Evolutionary conservation across 92 coral and sea anemone species (phyloP).

Genomic region (Galaxea fascicularis): DNA sequence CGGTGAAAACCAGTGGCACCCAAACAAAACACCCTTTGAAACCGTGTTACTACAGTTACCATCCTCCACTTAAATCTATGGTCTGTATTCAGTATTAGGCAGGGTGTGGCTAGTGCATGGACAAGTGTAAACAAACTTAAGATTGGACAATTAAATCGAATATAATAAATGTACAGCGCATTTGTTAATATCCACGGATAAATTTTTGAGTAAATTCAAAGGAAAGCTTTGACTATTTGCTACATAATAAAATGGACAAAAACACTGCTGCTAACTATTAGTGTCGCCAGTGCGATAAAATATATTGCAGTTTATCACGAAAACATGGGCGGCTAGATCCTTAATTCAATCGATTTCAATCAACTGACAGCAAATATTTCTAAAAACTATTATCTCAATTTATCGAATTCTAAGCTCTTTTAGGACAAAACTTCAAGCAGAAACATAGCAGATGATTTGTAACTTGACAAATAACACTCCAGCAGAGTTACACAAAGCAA

Average conservation of each 20-base stretch:
- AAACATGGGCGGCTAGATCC: not conserved
- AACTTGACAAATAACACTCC: too few species aligned
- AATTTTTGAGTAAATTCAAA: not conserved
- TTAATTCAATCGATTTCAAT: not conserved
- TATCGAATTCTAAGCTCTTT: not conserved
- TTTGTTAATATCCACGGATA: not conserved
- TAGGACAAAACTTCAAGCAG: not conserved
- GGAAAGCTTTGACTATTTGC: not conserved
- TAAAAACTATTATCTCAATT: not conserved
- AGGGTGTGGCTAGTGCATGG: slow-evolving; percentile 9
- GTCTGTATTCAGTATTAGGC: not conserved
- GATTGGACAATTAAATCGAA: not conserved
- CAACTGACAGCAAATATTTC: not conserved
- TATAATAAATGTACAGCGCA: not conserved
- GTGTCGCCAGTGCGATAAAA: too few species aligned
- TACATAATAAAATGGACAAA: not conserved
- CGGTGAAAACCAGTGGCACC: not conserved
- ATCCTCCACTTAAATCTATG: not conserved
- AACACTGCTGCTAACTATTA: not conserved
- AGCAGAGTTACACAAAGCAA: too few species aligned
- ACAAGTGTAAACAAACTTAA: slow-evolving; percentile 10
- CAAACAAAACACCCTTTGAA: not conserved
- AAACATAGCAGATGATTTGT: not conserved
- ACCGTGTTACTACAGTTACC: not conserved
- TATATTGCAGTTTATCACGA: too few species aligned